Conservation (phyloP, 2,888 invertebrate species). For the Agrypnus murinus region DNA sequence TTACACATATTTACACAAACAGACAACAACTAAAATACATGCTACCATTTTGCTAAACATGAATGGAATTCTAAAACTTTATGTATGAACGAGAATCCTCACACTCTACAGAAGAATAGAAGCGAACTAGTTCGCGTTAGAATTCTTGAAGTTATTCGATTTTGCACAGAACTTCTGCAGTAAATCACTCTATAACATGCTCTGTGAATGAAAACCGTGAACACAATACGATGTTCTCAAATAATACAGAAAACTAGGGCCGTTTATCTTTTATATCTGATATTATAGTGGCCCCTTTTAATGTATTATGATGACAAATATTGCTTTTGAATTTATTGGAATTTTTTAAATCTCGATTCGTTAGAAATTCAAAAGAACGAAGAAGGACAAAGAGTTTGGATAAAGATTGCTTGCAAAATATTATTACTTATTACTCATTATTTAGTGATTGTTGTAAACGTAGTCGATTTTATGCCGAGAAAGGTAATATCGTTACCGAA, state of each 20-base stretch:
- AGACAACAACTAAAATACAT: slow-evolving; percentile 41
- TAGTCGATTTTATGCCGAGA: too few species aligned
- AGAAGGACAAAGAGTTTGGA: too few species aligned
- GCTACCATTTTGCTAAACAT: slow-evolving; percentile 43
- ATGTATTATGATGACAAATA: slow-evolving; percentile 50
- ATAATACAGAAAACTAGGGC: slow-evolving; percentile 50
- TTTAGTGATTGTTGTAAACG: too few species aligned
- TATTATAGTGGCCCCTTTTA: slow-evolving; percentile 42
- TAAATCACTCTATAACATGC: slow-evolving; percentile 48
- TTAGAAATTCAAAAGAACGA: too few species aligned
- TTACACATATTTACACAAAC: slow-evolving; percentile 44
- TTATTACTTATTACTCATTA: too few species aligned
- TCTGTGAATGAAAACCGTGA: slow-evolving; percentile 46
- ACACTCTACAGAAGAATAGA: slow-evolving; percentile 46
- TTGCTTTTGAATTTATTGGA: slow-evolving; percentile 7
- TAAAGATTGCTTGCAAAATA: too few species aligned
- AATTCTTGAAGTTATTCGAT: slow-evolving; percentile 49
- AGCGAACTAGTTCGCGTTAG: slow-evolving; percentile 31
- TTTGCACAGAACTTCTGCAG: slow-evolving; percentile 46
- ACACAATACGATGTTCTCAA: slow-evolving; percentile 49
- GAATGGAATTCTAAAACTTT: slow-evolving; percentile 37
- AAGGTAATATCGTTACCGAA: too few species aligned
- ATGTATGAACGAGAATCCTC: slow-evolving; percentile 46
- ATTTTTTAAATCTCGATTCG: too few species aligned
- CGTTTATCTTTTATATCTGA: slow-evolving; percentile 49